Evolutionary conservation across 2,888 invertebrate genomes (phyloP).

Genomic region (Schrankia costaestrigalis): DNA sequence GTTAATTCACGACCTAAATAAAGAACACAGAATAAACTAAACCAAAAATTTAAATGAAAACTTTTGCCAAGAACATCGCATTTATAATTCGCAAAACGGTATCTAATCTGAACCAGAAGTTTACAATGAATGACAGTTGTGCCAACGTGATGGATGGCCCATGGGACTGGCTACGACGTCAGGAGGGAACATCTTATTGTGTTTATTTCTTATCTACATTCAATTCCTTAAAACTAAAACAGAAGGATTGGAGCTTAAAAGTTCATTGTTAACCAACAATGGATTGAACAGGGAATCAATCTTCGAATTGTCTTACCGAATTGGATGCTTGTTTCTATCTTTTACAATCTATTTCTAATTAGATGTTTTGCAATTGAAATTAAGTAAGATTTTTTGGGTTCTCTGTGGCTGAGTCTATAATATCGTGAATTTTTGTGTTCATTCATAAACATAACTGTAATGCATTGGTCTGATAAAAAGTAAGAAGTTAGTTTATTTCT

Average conservation of each 20-base stretch:
- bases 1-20: too few relatives aligned
- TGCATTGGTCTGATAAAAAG: too few relatives aligned
- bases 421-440: too few relatives aligned
- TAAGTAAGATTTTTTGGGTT: too few relatives aligned
- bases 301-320: conserved; percentile 22
- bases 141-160: conserved; percentile 46
- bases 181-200: conserved; percentile 30
- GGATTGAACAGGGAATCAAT: conserved; percentile 29
- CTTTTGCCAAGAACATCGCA: conserved; percentile 8
- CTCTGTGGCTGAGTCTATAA: too few relatives aligned
- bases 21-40: background rate
- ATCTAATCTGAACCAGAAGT: conserved; percentile 37
- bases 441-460: too few relatives aligned
- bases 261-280: conserved; percentile 22
- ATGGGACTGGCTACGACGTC: conserved; percentile 40
- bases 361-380: background rate
- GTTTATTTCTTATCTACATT: conserved; percentile 30
- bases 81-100: conserved; percentile 32
- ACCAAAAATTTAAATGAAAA: conserved; percentile 4
- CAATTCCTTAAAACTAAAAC: conserved; percentile 30
- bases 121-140: conserved; percentile 35
- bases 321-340: background rate
- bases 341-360: background rate
- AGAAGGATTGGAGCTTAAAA: conserved; percentile 30
- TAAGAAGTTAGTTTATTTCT: too few relatives aligned